phyloP scores from a whole-genome alignment of 2,113 vertebrate species.

The Peromyscus leucopus region DNA sequence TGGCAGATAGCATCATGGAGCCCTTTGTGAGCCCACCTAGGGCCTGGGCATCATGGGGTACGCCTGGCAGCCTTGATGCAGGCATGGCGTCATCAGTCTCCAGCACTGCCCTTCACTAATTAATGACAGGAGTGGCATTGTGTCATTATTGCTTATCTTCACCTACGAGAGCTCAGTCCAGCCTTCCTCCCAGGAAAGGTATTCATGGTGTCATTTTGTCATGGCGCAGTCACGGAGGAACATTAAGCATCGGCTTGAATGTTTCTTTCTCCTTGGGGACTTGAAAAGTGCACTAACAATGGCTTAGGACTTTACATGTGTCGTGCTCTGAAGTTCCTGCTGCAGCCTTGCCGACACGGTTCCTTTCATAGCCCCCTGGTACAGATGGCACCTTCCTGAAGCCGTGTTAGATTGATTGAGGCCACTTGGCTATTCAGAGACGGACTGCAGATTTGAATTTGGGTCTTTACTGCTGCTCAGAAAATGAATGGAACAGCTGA shows the following conservation, averaged over 20 bases:
- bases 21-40: neutral
- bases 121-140: neutral
- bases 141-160: neutral
- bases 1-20: neutral
- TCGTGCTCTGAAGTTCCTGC: neutral
- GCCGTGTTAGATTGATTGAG: neutral
- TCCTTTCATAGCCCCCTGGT: neutral
- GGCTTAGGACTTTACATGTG: neutral
- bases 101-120: neutral
- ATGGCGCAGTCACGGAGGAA: neutral
- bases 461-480: neutral
- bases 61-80: neutral
- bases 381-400: neutral
- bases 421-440: neutral
- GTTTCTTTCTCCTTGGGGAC: neutral
- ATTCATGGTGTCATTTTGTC: neutral
- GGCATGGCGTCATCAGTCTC: neutral
- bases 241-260: neutral
- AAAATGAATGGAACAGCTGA: neutral
- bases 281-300: too few species aligned
- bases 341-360: neutral
- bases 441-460: neutral
- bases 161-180: rapidly evolving
- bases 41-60: neutral
- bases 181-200: neutral